A percentile compares a stretch with the other conserved stretches of the same genome.
These are phyloP conservation scores for Mohoua ochrocephala DNA, from an alignment of 2,113 vertebrate species.

Conservation along the genomic window DNA sequence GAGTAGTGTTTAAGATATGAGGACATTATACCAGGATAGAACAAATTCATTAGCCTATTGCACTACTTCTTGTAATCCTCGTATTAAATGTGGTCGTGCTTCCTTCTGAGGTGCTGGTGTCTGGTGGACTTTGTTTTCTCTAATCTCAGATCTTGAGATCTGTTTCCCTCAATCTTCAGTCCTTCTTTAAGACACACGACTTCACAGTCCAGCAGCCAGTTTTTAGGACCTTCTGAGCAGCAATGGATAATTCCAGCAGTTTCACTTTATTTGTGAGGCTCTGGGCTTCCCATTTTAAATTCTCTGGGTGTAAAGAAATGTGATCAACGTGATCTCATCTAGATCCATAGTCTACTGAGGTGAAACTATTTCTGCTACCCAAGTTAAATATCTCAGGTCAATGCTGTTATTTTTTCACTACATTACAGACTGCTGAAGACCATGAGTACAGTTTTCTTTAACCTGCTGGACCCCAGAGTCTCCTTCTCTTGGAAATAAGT, in stretches of 20 bases:
- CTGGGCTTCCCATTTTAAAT: not conserved
- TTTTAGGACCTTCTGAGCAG: not conserved
- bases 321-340: not conserved
- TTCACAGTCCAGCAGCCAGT: not conserved
- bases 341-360: not conserved
- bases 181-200: not conserved
- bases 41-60: not conserved
- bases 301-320: not conserved
- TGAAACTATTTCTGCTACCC: not conserved
- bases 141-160: not conserved
- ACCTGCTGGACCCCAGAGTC: not conserved
- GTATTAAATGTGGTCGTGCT: not conserved
- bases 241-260: not conserved
- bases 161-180: not conserved
- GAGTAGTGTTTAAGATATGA: not conserved
- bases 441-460: not conserved
- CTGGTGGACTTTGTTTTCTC: not conserved
- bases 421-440: not conserved
- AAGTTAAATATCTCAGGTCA: not conserved
- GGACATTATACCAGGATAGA: not conserved
- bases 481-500: not conserved
- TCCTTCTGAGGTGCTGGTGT: not conserved
- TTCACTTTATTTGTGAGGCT: not conserved
- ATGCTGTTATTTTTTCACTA: conserved; percentile 15
- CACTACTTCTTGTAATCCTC: not conserved